Evolutionary conservation across 2,888 invertebrate genomes (phyloP).

Genomic region (Hypolimnas misippus): DNA sequence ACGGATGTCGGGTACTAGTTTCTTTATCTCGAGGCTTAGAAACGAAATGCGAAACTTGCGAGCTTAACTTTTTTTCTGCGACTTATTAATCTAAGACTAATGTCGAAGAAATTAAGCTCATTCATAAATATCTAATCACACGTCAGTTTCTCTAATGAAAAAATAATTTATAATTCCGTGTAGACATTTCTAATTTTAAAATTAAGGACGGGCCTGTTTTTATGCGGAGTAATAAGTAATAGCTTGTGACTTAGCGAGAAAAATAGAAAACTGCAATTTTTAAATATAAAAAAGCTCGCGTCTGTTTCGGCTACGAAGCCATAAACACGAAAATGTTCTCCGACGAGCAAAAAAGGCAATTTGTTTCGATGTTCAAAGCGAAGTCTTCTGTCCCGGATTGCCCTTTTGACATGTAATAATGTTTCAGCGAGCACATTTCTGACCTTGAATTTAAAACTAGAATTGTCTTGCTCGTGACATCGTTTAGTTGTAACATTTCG

Average conservation of each 20-base stretch:
- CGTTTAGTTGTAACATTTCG: constrained; percentile 80
- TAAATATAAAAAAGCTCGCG: neutral
- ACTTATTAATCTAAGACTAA: constrained; percentile 35
- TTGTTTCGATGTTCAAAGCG: constrained; percentile 7
- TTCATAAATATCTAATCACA: constrained; percentile 37
- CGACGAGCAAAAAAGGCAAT: constrained; percentile 20
- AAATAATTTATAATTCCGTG: constrained; percentile 17
- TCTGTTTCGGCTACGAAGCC: constrained; percentile 8
- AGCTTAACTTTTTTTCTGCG: constrained; percentile 37
- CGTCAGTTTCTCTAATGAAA: constrained; percentile 27
- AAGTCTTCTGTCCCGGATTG: constrained; percentile 13
- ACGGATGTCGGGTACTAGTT: constrained; percentile 39
- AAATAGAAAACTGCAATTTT: neutral
- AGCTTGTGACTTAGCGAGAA: neutral
- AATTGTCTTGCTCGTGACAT: constrained; percentile 78
- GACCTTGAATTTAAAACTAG: constrained; percentile 80
- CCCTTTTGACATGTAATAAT: constrained; percentile 46
- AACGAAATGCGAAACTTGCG: constrained; percentile 31
- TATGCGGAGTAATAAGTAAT: constrained; percentile 12
- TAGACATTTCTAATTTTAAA: constrained; percentile 11
- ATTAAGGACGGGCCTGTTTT: constrained; percentile 4
- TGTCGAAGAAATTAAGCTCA: constrained; percentile 27
- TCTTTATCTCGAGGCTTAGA: constrained; percentile 36
- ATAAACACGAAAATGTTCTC: constrained; percentile 15
- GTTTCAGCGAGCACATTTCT: constrained; percentile 68